These are phyloP conservation scores for Pitta sordida DNA, from an alignment of 2,113 vertebrate genomes.

Conservation along the genomic window DNA sequence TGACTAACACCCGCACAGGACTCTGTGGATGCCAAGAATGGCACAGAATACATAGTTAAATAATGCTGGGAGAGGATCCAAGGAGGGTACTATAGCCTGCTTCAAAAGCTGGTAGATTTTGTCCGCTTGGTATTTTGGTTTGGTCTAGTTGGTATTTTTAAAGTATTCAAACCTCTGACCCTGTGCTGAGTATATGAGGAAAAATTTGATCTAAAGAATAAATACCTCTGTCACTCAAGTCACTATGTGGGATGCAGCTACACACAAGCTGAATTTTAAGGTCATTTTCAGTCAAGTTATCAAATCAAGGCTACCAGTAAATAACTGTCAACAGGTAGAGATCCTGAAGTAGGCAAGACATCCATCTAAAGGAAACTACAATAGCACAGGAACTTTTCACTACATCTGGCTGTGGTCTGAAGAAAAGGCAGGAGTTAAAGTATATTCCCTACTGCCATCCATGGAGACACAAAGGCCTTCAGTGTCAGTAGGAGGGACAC, in stretches of 20 bases:
- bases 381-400: neutral
- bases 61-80: neutral
- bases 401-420: neutral
- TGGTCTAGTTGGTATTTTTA: neutral
- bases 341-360: neutral
- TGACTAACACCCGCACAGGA: neutral
- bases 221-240: neutral
- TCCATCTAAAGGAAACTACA: neutral
- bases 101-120: neutral
- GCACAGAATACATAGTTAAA: neutral
- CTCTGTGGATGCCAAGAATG: neutral
- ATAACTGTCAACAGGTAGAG: neutral
- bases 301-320: neutral
- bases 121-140: neutral
- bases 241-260: neutral
- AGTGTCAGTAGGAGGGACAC: neutral
- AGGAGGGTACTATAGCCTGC: neutral
- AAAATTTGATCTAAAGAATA: neutral
- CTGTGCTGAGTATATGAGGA: neutral
- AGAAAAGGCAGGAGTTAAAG: neutral
- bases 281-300: neutral
- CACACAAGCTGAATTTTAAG: neutral
- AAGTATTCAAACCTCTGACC: neutral
- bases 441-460: neutral
- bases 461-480: neutral